phyloP scores from a whole-genome alignment of 1,140 invertebrate species.

The Drosophila nasuta region DNA sequence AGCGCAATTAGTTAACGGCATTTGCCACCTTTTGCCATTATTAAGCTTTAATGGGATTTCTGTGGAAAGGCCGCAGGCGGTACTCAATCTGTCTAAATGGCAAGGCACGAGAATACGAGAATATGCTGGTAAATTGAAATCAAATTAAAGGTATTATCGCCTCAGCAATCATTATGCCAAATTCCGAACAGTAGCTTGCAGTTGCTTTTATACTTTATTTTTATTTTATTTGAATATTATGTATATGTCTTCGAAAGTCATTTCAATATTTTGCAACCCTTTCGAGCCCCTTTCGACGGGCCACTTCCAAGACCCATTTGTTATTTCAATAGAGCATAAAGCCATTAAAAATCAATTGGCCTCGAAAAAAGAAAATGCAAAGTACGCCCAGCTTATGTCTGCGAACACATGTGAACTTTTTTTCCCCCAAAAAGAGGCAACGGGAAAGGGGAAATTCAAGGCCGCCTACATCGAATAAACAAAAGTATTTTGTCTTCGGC shows the following conservation, averaged over 20 bases:
- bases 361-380: conserved; percentile 47
- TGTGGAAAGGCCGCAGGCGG: conserved; percentile 6
- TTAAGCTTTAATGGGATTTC: conserved; percentile 61
- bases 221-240: conserved; percentile 14
- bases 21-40: conserved; percentile 24
- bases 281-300: conserved; percentile 20
- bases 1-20: conserved; percentile 58
- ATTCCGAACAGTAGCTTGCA: background rate
- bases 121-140: conserved; percentile 33
- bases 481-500: conserved; percentile 43
- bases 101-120: background rate
- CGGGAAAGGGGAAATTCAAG: conserved; percentile 15
- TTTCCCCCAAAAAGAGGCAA: conserved; percentile 5
- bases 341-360: conserved; percentile 78
- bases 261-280: conserved; percentile 62
- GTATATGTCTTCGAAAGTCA: conserved; percentile 38
- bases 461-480: conserved; percentile 40
- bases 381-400: conserved; percentile 40
- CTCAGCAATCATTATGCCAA: too few species aligned
- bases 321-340: conserved; percentile 58
- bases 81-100: conserved; percentile 5
- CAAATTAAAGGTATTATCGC: conserved; percentile 25
- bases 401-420: conserved; percentile 12
- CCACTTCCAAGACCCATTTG: conserved; percentile 49
- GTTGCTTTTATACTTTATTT: conserved; percentile 33